Evolutionary conservation across 2,797 vertebrate genomes (phyloP).

Genomic region (Leuciscus waleckii): DNA sequence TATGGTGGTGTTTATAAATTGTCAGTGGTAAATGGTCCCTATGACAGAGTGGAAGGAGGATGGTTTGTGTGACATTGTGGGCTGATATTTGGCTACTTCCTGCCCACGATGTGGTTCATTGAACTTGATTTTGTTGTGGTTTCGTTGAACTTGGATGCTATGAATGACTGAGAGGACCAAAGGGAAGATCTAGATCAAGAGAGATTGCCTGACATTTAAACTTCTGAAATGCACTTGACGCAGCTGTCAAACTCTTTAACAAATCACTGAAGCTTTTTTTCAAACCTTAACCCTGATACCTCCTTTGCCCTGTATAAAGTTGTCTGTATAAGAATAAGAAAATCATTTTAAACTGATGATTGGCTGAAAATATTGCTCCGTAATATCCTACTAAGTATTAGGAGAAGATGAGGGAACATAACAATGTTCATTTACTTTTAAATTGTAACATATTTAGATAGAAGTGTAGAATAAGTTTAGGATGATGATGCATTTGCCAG

Average conservation of each 20-base stretch:
- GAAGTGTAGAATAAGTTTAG: not conserved
- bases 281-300: not conserved
- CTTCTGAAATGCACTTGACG: conserved; percentile 24
- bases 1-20: not conserved
- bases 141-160: conserved; percentile 4
- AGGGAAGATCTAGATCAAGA: conserved; percentile 30
- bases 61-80: conserved; percentile 12
- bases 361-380: not conserved
- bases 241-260: conserved; percentile 27
- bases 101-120: not conserved
- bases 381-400: not conserved
- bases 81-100: not conserved
- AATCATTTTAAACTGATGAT: not conserved
- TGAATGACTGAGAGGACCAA: not conserved
- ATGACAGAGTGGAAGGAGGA: not conserved
- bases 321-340: not conserved
- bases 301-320: not conserved
- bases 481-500: not conserved
- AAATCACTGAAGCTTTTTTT: conserved; percentile 7
- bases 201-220: conserved; percentile 43
- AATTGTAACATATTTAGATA: not conserved
- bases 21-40: not conserved
- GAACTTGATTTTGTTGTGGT: conserved; percentile 3
- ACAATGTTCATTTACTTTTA: not conserved
- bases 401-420: not conserved